phyloP scores from a whole-genome alignment of 2,888 invertebrate species.

The Megamerina dolium region DNA sequence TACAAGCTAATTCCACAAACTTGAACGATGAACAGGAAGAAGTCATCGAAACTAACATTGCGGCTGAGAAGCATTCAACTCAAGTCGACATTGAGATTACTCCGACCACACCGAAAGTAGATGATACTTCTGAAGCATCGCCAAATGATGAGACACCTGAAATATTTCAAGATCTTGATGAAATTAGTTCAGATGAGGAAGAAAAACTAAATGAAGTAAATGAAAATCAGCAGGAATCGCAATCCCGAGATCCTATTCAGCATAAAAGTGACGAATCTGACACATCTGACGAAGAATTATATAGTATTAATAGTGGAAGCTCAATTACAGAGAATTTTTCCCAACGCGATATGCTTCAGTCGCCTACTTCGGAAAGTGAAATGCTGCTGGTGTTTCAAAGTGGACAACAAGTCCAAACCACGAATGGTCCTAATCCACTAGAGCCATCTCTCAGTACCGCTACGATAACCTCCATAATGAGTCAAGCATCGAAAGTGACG shows the following conservation, averaged over 20 bases:
- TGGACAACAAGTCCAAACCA: constrained; percentile 5
- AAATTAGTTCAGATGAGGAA: constrained; percentile 31
- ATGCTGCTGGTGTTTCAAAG: constrained; percentile 25
- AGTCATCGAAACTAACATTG: constrained; percentile 1
- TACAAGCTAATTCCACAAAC: no score
- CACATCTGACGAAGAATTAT: constrained; percentile 34
- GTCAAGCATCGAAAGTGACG: constrained; percentile 23
- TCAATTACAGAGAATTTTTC: constrained; percentile 5
- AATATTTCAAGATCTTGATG: constrained; percentile 34
- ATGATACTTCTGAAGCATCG: not conserved
- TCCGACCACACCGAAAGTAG: not conserved
- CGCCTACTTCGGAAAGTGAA: constrained; percentile 28
- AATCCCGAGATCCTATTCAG: not conserved
- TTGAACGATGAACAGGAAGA: not conserved
- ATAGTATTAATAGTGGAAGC: constrained; percentile 32
- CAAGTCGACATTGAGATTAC: no score
- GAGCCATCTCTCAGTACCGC: constrained; percentile 26
- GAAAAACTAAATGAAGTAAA: constrained; percentile 13
- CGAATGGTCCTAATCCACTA: constrained; percentile 4
- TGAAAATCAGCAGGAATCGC: not conserved
- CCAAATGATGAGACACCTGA: constrained; percentile 23
- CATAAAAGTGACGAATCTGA: constrained; percentile 26
- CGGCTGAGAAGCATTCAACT: no score
- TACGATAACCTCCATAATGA: constrained; percentile 30
- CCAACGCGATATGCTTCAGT: constrained; percentile 20